A percentile compares a stretch with the other conserved stretches of the same genome.
Evolutionary conservation across 2,113 vertebrate genomes (phyloP).

Genomic region (Semnornis frantzii): DNA sequence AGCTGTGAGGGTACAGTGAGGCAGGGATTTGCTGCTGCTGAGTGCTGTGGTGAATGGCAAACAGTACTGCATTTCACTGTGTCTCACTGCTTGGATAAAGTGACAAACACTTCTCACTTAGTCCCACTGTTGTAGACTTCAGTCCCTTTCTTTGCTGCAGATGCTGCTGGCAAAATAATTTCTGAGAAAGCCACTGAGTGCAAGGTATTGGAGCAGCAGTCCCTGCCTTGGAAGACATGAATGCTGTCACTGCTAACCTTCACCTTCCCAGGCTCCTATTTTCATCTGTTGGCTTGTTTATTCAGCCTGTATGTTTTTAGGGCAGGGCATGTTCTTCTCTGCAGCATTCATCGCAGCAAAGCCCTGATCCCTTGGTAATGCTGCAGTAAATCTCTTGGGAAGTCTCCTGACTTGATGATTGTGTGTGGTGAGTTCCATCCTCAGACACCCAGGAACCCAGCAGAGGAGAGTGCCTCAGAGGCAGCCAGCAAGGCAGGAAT

Average conservation of each 20-base stretch:
- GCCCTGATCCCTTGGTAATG: background rate
- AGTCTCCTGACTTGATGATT: background rate
- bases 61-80: background rate
- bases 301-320: background rate
- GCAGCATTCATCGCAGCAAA: background rate
- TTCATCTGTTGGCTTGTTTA: background rate
- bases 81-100: background rate
- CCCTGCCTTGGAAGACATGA: fast-evolving
- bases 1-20: background rate
- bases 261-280: background rate
- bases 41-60: background rate
- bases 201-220: background rate
- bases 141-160: background rate
- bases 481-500: background rate
- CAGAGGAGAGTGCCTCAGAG: background rate
- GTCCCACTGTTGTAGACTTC: background rate
- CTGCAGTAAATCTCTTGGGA: background rate
- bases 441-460: background rate
- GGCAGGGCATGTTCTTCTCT: background rate
- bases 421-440: background rate
- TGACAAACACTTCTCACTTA: background rate
- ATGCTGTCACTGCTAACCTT: background rate
- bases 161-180: background rate
- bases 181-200: background rate
- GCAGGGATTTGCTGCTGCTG: background rate